Percentiles rank a stretch among this genome's conserved stretches.
These are phyloP conservation scores for Pandemis corylana DNA, from an alignment of 2,888 invertebrate genomes.

Conservation along the genomic window DNA sequence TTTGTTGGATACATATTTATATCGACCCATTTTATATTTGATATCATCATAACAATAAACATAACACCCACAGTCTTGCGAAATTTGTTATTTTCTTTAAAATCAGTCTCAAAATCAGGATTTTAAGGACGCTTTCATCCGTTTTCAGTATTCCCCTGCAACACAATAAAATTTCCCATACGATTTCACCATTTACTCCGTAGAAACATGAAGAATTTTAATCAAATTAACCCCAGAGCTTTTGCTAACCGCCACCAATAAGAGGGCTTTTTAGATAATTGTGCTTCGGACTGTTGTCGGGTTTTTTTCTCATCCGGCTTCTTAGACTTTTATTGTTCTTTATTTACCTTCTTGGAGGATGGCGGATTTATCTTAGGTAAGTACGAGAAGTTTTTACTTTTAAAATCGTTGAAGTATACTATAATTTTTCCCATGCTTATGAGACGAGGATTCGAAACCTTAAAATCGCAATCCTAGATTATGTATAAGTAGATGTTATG, in stretches of 20 bases:
- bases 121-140: not conserved
- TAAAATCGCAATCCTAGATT: too few species aligned
- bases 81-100: too few species aligned
- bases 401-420: not conserved
- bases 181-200: not conserved
- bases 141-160: not conserved
- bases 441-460: too few species aligned
- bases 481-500: too few species aligned
- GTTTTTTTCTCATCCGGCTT: conserved; percentile 1
- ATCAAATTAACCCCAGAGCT: conserved; percentile 17
- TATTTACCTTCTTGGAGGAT: not conserved
- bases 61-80: too few species aligned
- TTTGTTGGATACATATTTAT: too few species aligned
- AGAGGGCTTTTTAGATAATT: conserved; percentile 57
- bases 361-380: not conserved
- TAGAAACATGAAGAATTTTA: conserved; percentile 9
- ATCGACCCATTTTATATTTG: too few species aligned
- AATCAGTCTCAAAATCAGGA: too few species aligned
- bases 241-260: conserved; percentile 14
- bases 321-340: conserved; percentile 7
- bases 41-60: too few species aligned
- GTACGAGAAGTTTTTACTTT: not conserved
- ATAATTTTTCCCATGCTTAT: not conserved
- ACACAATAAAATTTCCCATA: not conserved
- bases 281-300: conserved; percentile 40